Percentiles rank a stretch among this genome's conserved stretches.
phyloP scores from a whole-genome alignment of 2,797 vertebrate species.

The Sebastes minor region DNA sequence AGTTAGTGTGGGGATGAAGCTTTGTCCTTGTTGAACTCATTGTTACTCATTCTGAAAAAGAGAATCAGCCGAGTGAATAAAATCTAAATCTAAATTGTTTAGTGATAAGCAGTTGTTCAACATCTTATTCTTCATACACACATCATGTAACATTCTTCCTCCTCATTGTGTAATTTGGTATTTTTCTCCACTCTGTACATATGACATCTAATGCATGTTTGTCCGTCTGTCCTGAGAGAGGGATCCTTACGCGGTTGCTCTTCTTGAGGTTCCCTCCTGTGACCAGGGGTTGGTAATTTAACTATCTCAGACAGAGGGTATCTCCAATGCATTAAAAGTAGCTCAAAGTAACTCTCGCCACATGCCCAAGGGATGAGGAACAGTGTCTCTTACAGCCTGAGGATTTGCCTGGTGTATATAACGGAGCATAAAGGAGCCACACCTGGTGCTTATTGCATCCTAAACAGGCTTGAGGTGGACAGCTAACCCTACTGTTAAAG shows the following conservation, averaged over 20 bases:
- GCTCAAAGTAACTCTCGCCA: neutral
- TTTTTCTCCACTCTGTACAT: neutral
- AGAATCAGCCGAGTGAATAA: neutral
- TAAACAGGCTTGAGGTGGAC: neutral
- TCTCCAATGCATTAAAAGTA: neutral
- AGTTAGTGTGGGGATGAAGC: neutral
- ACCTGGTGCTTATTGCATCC: neutral
- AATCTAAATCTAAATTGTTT: neutral
- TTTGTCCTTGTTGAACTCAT: neutral
- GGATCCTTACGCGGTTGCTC: neutral
- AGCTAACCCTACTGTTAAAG: neutral
- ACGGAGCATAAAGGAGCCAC: neutral
- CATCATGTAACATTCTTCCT: neutral
- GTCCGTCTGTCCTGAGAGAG: neutral
- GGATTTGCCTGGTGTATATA: neutral
- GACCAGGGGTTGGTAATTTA: neutral
- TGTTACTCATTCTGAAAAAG: neutral
- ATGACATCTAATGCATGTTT: neutral
- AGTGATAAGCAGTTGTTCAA: neutral
- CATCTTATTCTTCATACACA: neutral
- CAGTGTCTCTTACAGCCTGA: neutral
- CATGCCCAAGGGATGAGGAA: neutral
- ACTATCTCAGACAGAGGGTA: neutral
- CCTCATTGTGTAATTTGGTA: neutral
- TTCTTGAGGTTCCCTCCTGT: neutral